These are phyloP conservation scores for Anolis sagrei DNA, from an alignment of 2,113 vertebrate genomes.

Conservation along the genomic window DNA sequence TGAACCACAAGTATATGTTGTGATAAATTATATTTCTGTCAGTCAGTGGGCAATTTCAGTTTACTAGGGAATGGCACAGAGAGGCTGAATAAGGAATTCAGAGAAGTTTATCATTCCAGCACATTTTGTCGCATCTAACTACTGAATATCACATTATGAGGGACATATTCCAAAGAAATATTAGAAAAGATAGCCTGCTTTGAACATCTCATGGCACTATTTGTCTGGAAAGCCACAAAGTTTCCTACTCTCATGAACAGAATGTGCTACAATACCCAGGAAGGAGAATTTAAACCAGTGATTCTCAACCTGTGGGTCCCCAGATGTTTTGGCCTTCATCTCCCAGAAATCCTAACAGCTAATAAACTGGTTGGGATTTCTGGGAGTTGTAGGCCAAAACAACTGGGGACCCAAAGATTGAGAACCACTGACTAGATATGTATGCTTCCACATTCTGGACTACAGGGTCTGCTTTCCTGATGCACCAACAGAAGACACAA, in stretches of 20 bases:
- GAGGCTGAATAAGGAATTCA: too few species aligned
- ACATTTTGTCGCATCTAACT: background rate
- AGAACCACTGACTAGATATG: background rate
- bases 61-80: background rate
- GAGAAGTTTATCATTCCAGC: background rate
- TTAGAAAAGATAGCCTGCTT: background rate
- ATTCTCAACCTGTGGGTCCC: too few species aligned
- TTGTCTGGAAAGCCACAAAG: background rate
- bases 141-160: background rate
- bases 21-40: background rate
- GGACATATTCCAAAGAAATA: background rate
- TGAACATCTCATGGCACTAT: background rate
- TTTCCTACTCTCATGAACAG: background rate
- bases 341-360: too few species aligned
- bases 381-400: too few species aligned
- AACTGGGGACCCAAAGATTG: too few species aligned
- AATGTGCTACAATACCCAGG: background rate
- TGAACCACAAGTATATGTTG: background rate
- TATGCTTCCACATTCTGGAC: background rate
- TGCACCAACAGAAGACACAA: background rate
- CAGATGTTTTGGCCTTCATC: too few species aligned
- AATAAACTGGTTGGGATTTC: too few species aligned
- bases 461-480: background rate
- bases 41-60: background rate
- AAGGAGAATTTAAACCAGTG: background rate